These are phyloP conservation scores for Helarctos malayanus DNA, from an alignment of 2,797 vertebrate species.

Conservation along the genomic window DNA sequence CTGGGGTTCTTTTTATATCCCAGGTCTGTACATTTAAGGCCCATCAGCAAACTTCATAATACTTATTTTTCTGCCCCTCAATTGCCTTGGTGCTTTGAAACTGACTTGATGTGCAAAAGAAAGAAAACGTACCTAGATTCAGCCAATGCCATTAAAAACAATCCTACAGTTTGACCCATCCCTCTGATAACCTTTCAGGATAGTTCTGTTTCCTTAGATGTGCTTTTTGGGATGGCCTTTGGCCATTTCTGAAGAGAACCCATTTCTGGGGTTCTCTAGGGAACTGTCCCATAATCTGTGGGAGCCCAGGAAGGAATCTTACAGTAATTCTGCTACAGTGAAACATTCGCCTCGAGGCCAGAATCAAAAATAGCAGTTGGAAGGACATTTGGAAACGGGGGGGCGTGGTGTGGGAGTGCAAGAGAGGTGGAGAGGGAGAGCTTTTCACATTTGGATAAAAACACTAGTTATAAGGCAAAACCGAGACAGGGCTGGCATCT, in stretches of 20 bases:
- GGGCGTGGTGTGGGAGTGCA: slow-evolving; percentile 6
- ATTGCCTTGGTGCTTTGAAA: slow-evolving; percentile 54
- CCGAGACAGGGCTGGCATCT: slow-evolving; percentile 68
- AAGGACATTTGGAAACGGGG: slow-evolving; percentile 83
- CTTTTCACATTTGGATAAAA: slow-evolving; percentile 68
- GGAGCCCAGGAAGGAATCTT: slow-evolving; percentile 83
- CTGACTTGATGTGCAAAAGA: neutral
- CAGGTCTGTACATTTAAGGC: slow-evolving; percentile 68
- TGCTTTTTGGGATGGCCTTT: slow-evolving; percentile 68
- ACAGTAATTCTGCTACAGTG: slow-evolving; percentile 81
- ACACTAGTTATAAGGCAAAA: slow-evolving; percentile 71
- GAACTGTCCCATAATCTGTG: slow-evolving; percentile 70
- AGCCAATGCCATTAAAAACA: slow-evolving; percentile 51
- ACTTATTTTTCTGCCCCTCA: slow-evolving; percentile 62
- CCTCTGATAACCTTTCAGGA: slow-evolving; percentile 41
- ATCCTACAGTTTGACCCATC: slow-evolving; percentile 39
- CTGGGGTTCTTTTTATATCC: slow-evolving; percentile 79
- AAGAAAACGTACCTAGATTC: neutral
- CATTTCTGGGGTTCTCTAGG: slow-evolving; percentile 72
- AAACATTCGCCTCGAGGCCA: slow-evolving; percentile 81
- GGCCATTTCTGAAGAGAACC: slow-evolving; percentile 65
- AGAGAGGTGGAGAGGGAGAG: slow-evolving; percentile 75
- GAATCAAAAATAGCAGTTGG: slow-evolving; percentile 84
- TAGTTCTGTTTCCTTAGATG: slow-evolving; percentile 58
- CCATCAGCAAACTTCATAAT: slow-evolving; percentile 60